A percentile compares a stretch with the other conserved stretches of the same genome.
Evolutionary conservation across 2,797 vertebrate genomes (phyloP).

Genomic region (Ispidina lecontei): DNA sequence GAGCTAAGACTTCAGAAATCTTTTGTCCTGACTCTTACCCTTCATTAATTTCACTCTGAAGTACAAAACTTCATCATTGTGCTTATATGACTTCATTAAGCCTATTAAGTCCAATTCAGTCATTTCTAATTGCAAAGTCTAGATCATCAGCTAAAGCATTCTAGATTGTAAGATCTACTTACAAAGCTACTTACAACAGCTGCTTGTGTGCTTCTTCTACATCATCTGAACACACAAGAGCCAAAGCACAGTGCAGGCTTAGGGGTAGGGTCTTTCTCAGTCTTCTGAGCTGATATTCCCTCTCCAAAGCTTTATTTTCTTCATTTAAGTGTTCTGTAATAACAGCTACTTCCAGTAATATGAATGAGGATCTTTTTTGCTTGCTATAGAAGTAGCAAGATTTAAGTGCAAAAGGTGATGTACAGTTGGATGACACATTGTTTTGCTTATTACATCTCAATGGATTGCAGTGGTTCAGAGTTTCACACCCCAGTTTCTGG

Average conservation of each 20-base stretch:
- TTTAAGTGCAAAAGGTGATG: background rate
- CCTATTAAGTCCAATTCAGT: constrained; percentile 7
- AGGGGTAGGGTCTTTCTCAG: background rate
- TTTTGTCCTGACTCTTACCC: background rate
- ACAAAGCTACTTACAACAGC: background rate
- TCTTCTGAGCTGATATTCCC: background rate
- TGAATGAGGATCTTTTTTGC: background rate
- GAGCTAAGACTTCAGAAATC: background rate
- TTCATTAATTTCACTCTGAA: background rate
- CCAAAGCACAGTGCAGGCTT: background rate
- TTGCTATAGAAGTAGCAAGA: background rate
- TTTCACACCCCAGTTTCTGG: background rate
- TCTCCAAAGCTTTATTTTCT: background rate
- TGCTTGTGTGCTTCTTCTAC: background rate
- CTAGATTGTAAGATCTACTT: background rate
- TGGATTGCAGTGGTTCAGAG: background rate
- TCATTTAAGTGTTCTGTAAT: background rate
- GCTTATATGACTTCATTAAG: background rate
- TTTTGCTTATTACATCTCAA: background rate
- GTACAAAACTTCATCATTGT: constrained; percentile 18
- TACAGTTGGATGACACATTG: background rate
- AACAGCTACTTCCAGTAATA: background rate
- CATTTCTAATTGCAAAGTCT: background rate
- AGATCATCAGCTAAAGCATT: background rate
- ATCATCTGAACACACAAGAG: background rate